phyloP scores from a whole-genome alignment of 2,888 invertebrate species.

The Urechis unicinctus region DNA sequence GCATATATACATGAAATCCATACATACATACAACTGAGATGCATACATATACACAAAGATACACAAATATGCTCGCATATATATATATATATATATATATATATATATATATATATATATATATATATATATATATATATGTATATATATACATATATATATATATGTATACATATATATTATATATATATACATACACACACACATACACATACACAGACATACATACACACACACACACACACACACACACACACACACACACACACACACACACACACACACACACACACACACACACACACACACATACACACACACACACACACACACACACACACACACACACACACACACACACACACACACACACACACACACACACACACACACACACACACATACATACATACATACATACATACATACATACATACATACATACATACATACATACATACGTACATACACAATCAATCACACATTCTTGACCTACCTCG shows the following conservation, averaged over 20 bases:
- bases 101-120: constrained; percentile 3
- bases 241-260: no score
- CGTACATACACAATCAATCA: constrained; percentile 1
- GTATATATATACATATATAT: constrained; percentile 4
- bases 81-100: background rate
- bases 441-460: constrained; percentile 4
- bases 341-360: no score
- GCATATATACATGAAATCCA: background rate
- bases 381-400: no score
- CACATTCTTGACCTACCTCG: no score
- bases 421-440: background rate
- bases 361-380: no score
- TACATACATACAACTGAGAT: background rate
- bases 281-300: no score
- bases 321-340: no score
- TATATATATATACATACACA: no score
- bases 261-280: no score
- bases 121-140: constrained; percentile 7
- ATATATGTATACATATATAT: constrained; percentile 6
- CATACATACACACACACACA: no score
- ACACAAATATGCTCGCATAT: background rate
- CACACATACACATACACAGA: no score
- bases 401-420: background rate
- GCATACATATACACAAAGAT: constrained; percentile 2
- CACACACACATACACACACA: no score